Evolutionary conservation across 2,888 invertebrate species (phyloP).

Genomic region (Ochropacha duplaris): DNA sequence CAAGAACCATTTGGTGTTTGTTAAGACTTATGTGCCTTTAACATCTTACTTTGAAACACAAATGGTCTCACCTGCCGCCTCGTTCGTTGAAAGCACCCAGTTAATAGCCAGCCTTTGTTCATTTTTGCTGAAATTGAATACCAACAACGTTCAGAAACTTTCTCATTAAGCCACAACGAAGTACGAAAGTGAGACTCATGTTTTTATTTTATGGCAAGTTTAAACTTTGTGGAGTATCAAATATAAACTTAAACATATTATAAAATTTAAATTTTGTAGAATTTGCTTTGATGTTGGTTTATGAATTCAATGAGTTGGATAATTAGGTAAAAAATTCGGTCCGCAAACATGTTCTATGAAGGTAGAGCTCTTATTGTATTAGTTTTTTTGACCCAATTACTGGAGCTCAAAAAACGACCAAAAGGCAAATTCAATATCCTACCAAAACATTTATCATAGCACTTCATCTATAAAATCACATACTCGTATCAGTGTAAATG

Average conservation of each 20-base stretch:
- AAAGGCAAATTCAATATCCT: neutral
- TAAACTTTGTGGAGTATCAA: neutral
- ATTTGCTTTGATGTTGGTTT: too few relatives aligned
- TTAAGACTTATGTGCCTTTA: conserved; percentile 1
- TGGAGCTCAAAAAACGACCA: neutral
- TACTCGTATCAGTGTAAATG: neutral
- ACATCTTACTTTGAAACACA: neutral
- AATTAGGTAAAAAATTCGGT: too few relatives aligned
- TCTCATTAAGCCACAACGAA: neutral
- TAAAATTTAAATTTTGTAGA: too few relatives aligned
- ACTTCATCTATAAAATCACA: neutral
- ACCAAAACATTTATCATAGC: neutral
- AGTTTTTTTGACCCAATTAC: too few relatives aligned
- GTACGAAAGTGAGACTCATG: neutral
- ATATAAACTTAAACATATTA: neutral
- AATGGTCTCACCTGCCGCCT: neutral
- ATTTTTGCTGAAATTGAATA: conserved; percentile 1
- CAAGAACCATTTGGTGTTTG: neutral
- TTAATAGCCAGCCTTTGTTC: conserved; percentile 1
- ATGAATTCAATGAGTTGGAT: too few relatives aligned
- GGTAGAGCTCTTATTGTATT: too few relatives aligned
- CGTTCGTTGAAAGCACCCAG: conserved; percentile 1
- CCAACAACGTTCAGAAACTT: neutral
- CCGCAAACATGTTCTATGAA: too few relatives aligned
- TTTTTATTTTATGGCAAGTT: neutral